These are phyloP conservation scores for Brachionus manjavacas DNA, from an alignment of 1,140 invertebrate genomes.

Conservation along the genomic window DNA sequence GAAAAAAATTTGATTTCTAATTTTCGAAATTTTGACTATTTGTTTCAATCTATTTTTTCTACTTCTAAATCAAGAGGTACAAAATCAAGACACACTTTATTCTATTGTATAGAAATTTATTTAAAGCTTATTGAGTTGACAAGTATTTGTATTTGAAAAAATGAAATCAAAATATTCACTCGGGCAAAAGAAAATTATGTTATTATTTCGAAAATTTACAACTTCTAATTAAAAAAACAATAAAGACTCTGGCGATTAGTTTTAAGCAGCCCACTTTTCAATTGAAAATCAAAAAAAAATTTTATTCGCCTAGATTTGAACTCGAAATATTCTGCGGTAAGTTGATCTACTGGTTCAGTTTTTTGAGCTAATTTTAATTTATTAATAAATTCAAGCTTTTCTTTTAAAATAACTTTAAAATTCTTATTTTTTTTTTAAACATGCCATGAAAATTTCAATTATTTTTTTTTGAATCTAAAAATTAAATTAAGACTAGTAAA, in stretches of 20 bases:
- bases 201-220: neutral
- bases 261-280: neutral
- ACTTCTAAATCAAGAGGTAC: neutral
- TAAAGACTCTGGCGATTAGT: neutral
- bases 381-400: too few species aligned
- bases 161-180: neutral
- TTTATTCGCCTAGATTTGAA: neutral
- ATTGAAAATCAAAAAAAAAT: slow-evolving; percentile 10
- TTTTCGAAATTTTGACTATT: neutral
- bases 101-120: slow-evolving; percentile 20
- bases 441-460: too few species aligned
- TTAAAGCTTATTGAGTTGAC: slow-evolving; percentile 28
- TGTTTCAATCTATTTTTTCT: neutral
- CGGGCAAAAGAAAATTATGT: slow-evolving; percentile 30
- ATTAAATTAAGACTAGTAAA: too few species aligned
- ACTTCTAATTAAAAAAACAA: slow-evolving; percentile 26
- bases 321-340: neutral
- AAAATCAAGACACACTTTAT: neutral
- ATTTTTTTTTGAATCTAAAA: neutral
- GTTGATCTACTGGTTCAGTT: neutral
- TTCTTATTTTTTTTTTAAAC: too few species aligned
- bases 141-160: neutral
- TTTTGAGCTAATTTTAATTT: neutral
- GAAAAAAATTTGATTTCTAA: slow-evolving; percentile 11
- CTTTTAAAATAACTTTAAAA: too few species aligned